Base-by-base conservation (phyloP, 1,140 invertebrate species). In the Neocloeon triangulifer region DNA sequence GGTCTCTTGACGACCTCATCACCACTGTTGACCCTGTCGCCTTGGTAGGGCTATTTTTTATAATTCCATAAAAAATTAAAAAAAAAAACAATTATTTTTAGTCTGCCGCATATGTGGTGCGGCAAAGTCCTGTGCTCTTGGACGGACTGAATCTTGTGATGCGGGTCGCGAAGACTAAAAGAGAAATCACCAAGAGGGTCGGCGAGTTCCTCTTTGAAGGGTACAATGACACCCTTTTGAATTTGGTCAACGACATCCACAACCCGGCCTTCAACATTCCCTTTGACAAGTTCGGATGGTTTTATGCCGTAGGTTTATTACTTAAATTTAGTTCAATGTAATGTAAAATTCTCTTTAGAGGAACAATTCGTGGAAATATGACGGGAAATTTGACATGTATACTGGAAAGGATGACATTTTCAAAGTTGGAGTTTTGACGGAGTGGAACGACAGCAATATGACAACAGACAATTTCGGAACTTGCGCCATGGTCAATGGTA, bases 231-330 rank as follows among this genome's bases (percentile, higher is more conserved):
- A 47, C 59, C 4, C 42, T 82, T 4, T 44, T 82, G 12, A 47
- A 61, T 14, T 47, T 75, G 18, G 56, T 64, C 0, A 42, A 50
- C 10, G 52, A 34, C 2, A 7, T 65, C 27, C 51, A 68, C 6
- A 67, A 74, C 9, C 48, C 62, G 0, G 43, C 60, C 7, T 47
- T 62, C 14, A 40, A 53, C 0, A 59, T 78, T 33, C 73, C 75
- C 0, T 76, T 57, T 43, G 58, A 58, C 14, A 71, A 63, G 43
- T 81, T 81, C 49, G 76, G 66, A 8, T 82, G 75, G 74, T 75
- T 82, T 45, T 75, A 71, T 41, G 48, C 27, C 2, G 63, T 67
- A 49, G 53, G 46, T 47, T 22, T 28, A 16, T 14, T 21, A n/a
- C n/a, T 19, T 7, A 33, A 8, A 17, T 33, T 17, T 10, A 20